Evolutionary conservation across 64 coral and sea anemone genomes (phyloP).

Genomic region (Cladopsammia gracilis): DNA sequence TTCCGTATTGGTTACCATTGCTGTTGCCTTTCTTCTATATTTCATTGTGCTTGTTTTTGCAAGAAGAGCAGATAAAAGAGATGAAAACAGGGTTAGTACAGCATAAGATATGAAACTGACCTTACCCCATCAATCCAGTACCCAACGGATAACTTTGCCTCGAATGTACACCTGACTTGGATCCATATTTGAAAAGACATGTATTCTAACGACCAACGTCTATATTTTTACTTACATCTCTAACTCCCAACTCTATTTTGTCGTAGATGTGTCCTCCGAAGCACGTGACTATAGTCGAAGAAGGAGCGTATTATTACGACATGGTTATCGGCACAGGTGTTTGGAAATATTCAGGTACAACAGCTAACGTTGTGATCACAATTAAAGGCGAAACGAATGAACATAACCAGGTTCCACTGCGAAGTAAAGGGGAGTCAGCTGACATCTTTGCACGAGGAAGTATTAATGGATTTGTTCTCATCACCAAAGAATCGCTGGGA

Average conservation of each 20-base stretch:
- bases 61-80: slow-evolving; percentile 65
- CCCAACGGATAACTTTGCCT: too few species aligned
- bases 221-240: too few species aligned
- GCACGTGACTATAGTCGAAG: not conserved
- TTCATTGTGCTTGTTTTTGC: slow-evolving; percentile 20
- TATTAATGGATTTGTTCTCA: slow-evolving; percentile 62
- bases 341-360: slow-evolving; percentile 57
- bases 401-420: slow-evolving; percentile 1
- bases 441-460: slow-evolving; percentile 56
- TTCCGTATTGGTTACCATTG: too few species aligned
- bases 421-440: slow-evolving; percentile 3
- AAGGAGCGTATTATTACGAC: slow-evolving; percentile 57
- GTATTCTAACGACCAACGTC: too few species aligned
- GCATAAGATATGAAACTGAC: not conserved
- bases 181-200: too few species aligned
- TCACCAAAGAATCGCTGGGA: slow-evolving; percentile 25
- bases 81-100: slow-evolving; percentile 14
- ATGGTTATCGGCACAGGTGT: slow-evolving; percentile 37
- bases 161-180: too few species aligned
- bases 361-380: slow-evolving; percentile 32
- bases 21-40: too few species aligned
- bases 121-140: too few species aligned
- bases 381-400: slow-evolving; percentile 34
- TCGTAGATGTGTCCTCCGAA: slow-evolving; percentile 19
- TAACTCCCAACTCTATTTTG: not conserved